These are phyloP conservation scores for Tetragnatha montana DNA, from an alignment of 2,888 invertebrate genomes.

Conservation along the genomic window DNA sequence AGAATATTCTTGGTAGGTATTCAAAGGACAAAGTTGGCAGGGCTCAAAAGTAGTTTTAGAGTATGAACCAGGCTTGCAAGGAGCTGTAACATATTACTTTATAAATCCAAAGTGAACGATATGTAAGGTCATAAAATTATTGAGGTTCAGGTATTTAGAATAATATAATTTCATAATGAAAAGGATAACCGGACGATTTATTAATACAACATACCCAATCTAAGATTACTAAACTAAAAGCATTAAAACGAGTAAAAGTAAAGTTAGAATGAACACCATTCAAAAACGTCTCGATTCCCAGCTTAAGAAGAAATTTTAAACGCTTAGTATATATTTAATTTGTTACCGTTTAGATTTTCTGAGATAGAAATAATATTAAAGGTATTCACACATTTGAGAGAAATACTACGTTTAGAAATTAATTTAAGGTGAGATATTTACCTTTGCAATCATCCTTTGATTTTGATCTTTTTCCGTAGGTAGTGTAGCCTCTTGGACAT, in stretches of 20 bases:
- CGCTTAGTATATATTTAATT: background rate
- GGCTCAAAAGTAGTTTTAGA: constrained; percentile 92
- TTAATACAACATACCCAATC: no score
- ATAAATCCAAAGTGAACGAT: background rate
- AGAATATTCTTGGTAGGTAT: constrained; percentile 94
- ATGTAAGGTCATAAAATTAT: no score
- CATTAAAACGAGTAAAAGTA: no score
- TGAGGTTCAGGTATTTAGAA: no score
- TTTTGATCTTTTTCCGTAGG: constrained; percentile 39
- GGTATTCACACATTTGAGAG: no score
- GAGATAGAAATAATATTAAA: background rate
- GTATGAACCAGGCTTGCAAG: constrained; percentile 96
- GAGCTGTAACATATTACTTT: constrained; percentile 80
- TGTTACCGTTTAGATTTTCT: background rate
- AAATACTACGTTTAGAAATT: no score
- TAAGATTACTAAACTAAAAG: no score
- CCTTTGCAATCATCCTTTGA: constrained; percentile 58
- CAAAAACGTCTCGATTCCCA: no score
- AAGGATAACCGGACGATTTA: no score
- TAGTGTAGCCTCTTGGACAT: constrained; percentile 60
- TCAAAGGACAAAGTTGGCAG: constrained; percentile 92
- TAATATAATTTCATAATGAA: no score
- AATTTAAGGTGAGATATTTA: background rate
- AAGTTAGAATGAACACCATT: no score
- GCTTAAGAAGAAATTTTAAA: no score